Evolutionary conservation across 2,888 invertebrate genomes (phyloP), one percentile per base, ranked within the genome.

Genomic region (Platycnemis pennipes): DNA sequence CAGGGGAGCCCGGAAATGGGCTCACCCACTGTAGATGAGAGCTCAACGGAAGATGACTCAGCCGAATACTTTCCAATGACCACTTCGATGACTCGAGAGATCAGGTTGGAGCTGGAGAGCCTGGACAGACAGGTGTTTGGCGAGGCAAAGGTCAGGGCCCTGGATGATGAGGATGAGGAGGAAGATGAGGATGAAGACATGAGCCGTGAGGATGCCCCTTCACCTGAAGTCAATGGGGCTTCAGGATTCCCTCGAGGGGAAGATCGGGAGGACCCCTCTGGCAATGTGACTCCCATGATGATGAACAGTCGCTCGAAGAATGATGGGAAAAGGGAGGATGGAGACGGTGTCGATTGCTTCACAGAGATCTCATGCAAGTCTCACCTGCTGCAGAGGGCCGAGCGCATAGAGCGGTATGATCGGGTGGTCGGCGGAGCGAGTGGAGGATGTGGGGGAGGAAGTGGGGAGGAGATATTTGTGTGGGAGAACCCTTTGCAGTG

Each of bases 61-160:
- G 98, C 98, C 96, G 97, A 97, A 94, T 98, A 98, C 96, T 98
- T 98, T 96, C 98, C 98, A 3, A 98, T 99, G 98, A 98, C 98
- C 0, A 98, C 98, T 7, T 98, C 98, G 3, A 98, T 98, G 97
- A 98, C 98, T 0, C 97, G 98, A 95, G 98, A 99, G 96, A 96
- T 99, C 95, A 97, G 98, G 95, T 97, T 98, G 91, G 98, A 99
- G 96, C 96, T 98, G 95, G 98, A 99, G 96, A 98, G 98, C 96
- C 97, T 99, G 95, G 98, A 99, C 96, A 97, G 98, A 16, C 98
- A 98, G 96, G 98, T 98, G 7, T 98, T 98, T 96, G 98, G 98
- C 0, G 97, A 91, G 44, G 91, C 91, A 0, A 91, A 91, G n/a
- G 91, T 91, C 11, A 69, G 91, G 31, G 63, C 42, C n/a, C 91